Evolutionary conservation across 2,797 vertebrate genomes (phyloP), one percentile per base, ranked within the genome.

Genomic region (Phalanger gymnotis): DNA sequence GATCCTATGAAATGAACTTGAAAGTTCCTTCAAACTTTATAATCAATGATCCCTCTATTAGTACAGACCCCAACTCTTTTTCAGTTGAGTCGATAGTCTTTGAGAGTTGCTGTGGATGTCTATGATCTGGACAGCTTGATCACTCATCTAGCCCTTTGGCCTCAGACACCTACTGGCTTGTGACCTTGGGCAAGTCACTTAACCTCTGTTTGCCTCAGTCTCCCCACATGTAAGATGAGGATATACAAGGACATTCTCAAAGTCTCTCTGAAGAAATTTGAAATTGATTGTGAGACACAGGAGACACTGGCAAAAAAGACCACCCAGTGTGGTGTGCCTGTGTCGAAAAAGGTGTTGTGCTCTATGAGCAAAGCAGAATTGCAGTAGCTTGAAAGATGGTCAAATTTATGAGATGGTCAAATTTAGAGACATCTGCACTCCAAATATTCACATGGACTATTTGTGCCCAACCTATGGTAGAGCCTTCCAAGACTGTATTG

Each of bases 381-480:
- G 1, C n/a, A 40, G 16, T 40, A 73, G 61, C 34, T 73, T n/a
- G 7, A 19, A 73, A 40, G 34, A 73, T n/a, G n/a, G n/a, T n/a
- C n/a, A n/a, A n/a, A n/a, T n/a, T n/a, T n/a, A n/a, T 7, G 5
- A 22, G 6, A n/a, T n/a, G 34, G 4, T 6, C 16, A 40, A 5
- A 40, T 40, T 40, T 40, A 73, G 34, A 40, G 34, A 73, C 61
- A 6, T 40, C 61, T 73, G 34, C 0, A 7, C n/a, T 73, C 61
- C 61, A 73, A 7, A 40, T 40, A 9, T n/a, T 22, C 61, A 2
- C 22, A 40, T 19, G 61, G 61, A 73, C 14, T 66, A 16, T n/a
- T 66, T 16, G 34, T 66, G 61, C 61, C 61, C 34, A 66, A 19
- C 4, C 14, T n/a, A n/a, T 40, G 61, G n/a, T 22, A n/a, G 61